These are phyloP conservation scores for Paralvinella palmiformis DNA, from an alignment of 1,140 invertebrate genomes.

Conservation along the genomic window DNA sequence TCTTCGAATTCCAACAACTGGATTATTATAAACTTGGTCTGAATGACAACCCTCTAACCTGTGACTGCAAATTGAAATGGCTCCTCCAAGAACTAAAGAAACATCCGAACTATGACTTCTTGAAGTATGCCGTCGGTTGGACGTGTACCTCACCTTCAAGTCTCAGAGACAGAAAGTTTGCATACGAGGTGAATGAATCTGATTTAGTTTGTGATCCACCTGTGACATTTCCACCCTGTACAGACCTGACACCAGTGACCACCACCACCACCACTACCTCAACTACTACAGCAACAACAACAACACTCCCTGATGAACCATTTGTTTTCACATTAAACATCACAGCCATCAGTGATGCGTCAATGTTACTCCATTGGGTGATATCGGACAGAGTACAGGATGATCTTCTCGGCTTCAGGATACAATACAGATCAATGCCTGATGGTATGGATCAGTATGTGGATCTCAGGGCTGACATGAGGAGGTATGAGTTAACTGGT, in stretches of 20 bases:
- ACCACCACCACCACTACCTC: neutral
- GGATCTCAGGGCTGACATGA: too few species aligned
- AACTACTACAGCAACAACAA: neutral
- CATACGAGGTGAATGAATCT: neutral
- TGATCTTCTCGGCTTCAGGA: too few species aligned
- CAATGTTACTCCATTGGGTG: neutral
- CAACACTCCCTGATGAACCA: neutral
- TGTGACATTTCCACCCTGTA: neutral
- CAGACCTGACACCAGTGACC: neutral
- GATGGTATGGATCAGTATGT: too few species aligned
- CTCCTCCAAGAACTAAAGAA: neutral
- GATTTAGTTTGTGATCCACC: constrained; percentile 1
- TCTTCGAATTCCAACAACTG: neutral
- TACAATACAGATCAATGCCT: too few species aligned
- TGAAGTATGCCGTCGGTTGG: neutral
- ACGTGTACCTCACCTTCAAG: neutral
- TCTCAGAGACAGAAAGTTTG: neutral
- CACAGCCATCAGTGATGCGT: neutral
- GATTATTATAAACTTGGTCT: constrained; percentile 4
- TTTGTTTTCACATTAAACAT: neutral
- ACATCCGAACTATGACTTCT: neutral
- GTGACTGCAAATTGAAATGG: constrained; percentile 16
- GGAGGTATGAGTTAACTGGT: too few species aligned
- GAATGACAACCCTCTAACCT: constrained; percentile 15
- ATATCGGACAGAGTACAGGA: too few species aligned